Evolutionary conservation across 1,140 invertebrate genomes (phyloP).

Genomic region (Procambarus virginalis): DNA sequence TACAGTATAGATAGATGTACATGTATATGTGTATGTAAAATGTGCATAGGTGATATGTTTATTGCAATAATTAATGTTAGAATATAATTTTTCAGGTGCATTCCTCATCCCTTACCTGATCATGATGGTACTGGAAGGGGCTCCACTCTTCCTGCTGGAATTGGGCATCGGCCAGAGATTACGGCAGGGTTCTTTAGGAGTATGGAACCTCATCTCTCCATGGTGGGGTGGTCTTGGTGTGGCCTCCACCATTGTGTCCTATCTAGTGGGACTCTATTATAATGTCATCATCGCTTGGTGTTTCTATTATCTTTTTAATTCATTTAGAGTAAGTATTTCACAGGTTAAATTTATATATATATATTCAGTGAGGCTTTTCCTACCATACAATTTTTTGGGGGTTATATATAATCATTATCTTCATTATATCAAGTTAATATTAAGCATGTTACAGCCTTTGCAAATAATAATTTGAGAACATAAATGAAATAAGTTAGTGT

Average conservation of each 20-base stretch:
- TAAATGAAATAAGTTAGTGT: too few relatives aligned
- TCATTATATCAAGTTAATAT: too few relatives aligned
- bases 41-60: neutral
- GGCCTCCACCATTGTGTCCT: constrained; percentile 90
- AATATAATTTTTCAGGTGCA: constrained; percentile 81
- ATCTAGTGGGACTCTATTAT: constrained; percentile 87
- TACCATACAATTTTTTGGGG: too few relatives aligned
- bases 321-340: constrained; percentile 82
- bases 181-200: constrained; percentile 89
- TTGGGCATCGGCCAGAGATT: constrained; percentile 94
- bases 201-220: constrained; percentile 95
- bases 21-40: too few relatives aligned
- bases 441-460: too few relatives aligned
- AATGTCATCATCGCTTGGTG: constrained; percentile 99
- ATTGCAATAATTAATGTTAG: neutral
- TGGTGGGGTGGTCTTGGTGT: constrained; percentile 93
- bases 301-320: constrained; percentile 95
- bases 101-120: constrained; percentile 97
- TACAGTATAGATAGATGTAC: too few relatives aligned
- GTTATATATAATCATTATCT: too few relatives aligned
- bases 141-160: constrained; percentile 94
- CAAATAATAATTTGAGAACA: too few relatives aligned
- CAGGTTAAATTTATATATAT: too few relatives aligned
- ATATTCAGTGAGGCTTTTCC: too few relatives aligned
- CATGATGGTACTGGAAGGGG: constrained; percentile 93